Conservation (phyloP, 2,113 vertebrate species). For the Rattus rattus region DNA sequence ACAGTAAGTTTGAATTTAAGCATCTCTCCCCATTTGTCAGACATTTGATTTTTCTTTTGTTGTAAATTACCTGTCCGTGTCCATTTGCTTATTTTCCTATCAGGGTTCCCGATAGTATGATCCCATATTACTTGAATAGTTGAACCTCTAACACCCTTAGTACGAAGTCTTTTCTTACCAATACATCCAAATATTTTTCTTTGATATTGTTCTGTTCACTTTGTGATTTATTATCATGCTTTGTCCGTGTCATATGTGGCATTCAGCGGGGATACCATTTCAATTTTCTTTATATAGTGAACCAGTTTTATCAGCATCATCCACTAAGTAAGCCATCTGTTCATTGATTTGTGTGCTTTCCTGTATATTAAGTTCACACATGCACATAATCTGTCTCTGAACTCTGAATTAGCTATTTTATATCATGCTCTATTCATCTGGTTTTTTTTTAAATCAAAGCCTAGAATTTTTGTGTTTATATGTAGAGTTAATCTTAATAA, state of each 20-base stretch:
- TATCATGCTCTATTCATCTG: not conserved
- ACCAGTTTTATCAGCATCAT: not conserved
- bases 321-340: not conserved
- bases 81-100: not conserved
- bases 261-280: not conserved
- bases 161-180: not conserved
- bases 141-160: not conserved
- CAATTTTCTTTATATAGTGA: constrained; percentile 39
- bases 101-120: not conserved
- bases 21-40: not conserved
- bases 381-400: constrained; percentile 5
- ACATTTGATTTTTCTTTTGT: not conserved
- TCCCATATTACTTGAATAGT: constrained; percentile 8
- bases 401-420: constrained; percentile 16
- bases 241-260: not conserved
- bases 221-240: not conserved
- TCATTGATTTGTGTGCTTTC: not conserved
- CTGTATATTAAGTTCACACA: constrained; percentile 21
- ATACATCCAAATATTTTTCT: constrained; percentile 3
- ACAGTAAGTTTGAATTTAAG: constrained; percentile 16
- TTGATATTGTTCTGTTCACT: not conserved
- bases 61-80: not conserved
- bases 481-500: not conserved
- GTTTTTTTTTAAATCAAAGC: not conserved
- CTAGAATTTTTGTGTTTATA: not conserved